Percentiles rank a stretch among this genome's conserved stretches.
These are phyloP conservation scores for Pangasius macronema DNA, from an alignment of 2,797 vertebrate species.

Conservation along the genomic window DNA sequence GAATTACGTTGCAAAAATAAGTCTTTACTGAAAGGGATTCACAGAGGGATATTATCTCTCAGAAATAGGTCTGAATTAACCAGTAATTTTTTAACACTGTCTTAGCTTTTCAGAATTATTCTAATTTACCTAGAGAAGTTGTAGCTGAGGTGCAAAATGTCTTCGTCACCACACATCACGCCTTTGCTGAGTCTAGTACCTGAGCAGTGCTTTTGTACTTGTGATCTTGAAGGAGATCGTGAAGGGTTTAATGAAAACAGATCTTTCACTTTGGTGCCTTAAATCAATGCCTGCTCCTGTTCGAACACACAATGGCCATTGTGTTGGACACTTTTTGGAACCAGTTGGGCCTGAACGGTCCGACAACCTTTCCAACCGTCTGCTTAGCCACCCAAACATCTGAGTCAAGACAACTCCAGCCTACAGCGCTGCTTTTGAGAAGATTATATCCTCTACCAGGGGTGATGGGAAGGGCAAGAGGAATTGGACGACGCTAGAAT, in stretches of 20 bases:
- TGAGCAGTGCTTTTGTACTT: slow-evolving; percentile 65
- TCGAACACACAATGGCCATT: slow-evolving; percentile 68
- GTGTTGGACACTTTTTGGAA: slow-evolving; percentile 62
- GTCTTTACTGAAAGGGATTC: neutral
- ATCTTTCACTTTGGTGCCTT: slow-evolving; percentile 67
- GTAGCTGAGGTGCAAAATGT: neutral
- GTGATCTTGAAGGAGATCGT: slow-evolving; percentile 50
- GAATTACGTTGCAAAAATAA: neutral
- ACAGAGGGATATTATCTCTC: neutral
- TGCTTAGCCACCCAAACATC: slow-evolving; percentile 66
- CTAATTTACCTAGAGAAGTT: neutral
- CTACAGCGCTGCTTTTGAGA: slow-evolving; percentile 61
- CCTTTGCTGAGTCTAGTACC: slow-evolving; percentile 29
- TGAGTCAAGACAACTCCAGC: slow-evolving; percentile 43
- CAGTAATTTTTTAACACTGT: neutral
- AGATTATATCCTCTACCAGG: slow-evolving; percentile 65
- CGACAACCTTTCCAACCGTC: slow-evolving; percentile 56
- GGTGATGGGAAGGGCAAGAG: slow-evolving; percentile 59
- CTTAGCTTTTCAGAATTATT: too few relatives aligned
- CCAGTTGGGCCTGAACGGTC: slow-evolving; percentile 51
- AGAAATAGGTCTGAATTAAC: neutral
- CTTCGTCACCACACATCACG: neutral
- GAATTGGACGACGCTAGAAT: slow-evolving; percentile 57
- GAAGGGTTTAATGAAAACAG: slow-evolving; percentile 60
- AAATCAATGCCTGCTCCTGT: slow-evolving; percentile 69